These are phyloP conservation scores for Poeciliopsis retropinna DNA, from an alignment of 2,113 vertebrate genomes.

Conservation along the genomic window DNA sequence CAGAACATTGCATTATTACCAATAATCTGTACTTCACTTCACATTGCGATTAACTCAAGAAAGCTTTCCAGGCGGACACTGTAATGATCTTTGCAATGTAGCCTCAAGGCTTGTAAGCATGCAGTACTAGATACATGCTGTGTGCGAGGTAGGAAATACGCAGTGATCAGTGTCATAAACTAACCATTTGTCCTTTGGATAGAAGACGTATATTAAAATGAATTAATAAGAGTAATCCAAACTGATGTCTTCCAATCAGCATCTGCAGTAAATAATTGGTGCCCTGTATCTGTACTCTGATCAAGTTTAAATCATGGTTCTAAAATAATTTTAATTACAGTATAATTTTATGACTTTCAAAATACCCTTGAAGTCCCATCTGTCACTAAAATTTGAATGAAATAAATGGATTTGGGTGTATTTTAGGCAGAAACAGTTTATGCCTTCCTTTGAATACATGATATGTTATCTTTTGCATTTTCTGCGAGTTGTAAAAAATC, in stretches of 20 bases:
- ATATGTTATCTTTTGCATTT: too few species aligned
- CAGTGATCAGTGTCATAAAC: slow-evolving; percentile 29
- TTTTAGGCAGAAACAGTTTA: too few species aligned
- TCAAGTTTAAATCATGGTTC: too few species aligned
- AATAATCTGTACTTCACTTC: background rate
- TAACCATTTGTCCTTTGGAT: slow-evolving; percentile 35
- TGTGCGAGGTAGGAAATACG: background rate
- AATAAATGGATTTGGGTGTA: too few species aligned
- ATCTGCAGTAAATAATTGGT: background rate
- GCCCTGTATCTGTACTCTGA: background rate
- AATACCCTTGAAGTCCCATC: too few species aligned
- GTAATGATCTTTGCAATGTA: background rate
- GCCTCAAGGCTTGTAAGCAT: slow-evolving; percentile 15
- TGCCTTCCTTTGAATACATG: too few species aligned
- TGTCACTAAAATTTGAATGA: too few species aligned
- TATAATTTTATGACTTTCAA: too few species aligned
- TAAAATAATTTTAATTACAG: too few species aligned
- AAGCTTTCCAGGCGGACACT: slow-evolving; percentile 13
- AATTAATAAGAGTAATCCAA: slow-evolving; percentile 22
- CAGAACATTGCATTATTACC: background rate
- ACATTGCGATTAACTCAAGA: background rate
- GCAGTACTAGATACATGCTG: slow-evolving; percentile 6
- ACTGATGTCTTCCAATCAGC: slow-evolving; percentile 3
- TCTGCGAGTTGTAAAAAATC: too few species aligned
- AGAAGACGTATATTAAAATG: slow-evolving; percentile 29